phyloP scores from a whole-genome alignment of 2,797 vertebrate genomes.

The Siniperca undulata region DNA sequence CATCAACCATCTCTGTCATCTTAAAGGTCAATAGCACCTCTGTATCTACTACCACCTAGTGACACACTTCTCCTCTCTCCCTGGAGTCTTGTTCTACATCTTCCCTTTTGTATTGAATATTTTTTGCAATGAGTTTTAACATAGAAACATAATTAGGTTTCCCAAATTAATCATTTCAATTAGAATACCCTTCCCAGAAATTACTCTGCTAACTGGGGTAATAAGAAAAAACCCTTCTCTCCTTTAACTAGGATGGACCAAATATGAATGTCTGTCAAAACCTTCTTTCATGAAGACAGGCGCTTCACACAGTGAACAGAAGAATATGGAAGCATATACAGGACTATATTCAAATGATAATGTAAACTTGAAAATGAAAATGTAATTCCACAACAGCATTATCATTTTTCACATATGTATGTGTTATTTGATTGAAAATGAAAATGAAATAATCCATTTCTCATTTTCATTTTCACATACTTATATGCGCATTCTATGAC shows the following conservation, averaged over 20 bases:
- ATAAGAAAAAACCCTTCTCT: slow-evolving; percentile 72
- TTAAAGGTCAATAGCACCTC: slow-evolving; percentile 62
- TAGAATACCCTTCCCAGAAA: slow-evolving; percentile 85
- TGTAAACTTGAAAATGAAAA: too few species aligned
- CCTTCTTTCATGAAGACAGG: slow-evolving; percentile 5
- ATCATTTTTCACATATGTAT: too few species aligned
- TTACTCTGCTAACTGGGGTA: slow-evolving; percentile 85
- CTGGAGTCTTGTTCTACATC: slow-evolving; percentile 83
- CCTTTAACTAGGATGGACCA: slow-evolving; percentile 77
- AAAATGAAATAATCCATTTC: too few species aligned
- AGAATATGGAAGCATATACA: too few species aligned
- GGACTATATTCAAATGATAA: too few species aligned
- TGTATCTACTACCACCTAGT: slow-evolving; percentile 76
- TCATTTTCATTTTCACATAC: too few species aligned
- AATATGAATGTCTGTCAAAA: slow-evolving; percentile 54
- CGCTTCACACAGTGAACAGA: slow-evolving; percentile 1
- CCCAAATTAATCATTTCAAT: slow-evolving; percentile 89
- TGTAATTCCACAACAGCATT: too few species aligned
- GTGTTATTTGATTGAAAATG: too few species aligned
- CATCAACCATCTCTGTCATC: slow-evolving; percentile 44
- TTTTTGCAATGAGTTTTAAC: slow-evolving; percentile 85
- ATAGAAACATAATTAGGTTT: slow-evolving; percentile 91
- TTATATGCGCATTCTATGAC: too few species aligned
- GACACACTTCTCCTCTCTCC: slow-evolving; percentile 83
- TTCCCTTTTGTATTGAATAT: slow-evolving; percentile 79